Percentiles rank a stretch among this genome's conserved stretches.
These are phyloP conservation scores for Dynastes maya DNA, from an alignment of 2,888 invertebrate genomes.

Conservation along the genomic window DNA sequence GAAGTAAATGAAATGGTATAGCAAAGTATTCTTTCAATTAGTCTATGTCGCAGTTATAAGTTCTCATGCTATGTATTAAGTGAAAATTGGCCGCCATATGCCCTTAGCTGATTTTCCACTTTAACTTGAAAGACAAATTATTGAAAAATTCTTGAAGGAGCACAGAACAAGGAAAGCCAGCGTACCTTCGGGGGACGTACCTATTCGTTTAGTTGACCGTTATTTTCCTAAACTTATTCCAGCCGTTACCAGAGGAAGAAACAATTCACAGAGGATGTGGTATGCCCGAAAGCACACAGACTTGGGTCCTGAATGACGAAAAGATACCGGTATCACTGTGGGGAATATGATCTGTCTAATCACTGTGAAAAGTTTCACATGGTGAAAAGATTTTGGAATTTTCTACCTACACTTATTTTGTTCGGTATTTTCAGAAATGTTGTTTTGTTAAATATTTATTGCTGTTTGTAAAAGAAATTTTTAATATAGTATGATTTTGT, in stretches of 20 bases:
- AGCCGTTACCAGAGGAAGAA: conserved; percentile 9
- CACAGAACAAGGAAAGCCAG: neutral
- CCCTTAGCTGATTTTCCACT: conserved; percentile 49
- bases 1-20: too few species aligned
- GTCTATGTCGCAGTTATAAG: conserved; percentile 51
- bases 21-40: conserved; percentile 52
- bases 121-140: conserved; percentile 52
- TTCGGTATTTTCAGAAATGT: too few species aligned
- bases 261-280: conserved; percentile 18
- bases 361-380: too few species aligned
- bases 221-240: conserved; percentile 27
- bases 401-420: too few species aligned
- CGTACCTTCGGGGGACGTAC: neutral
- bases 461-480: too few species aligned
- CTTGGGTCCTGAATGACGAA: too few species aligned
- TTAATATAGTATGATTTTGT: too few species aligned
- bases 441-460: too few species aligned
- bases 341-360: too few species aligned
- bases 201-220: conserved; percentile 6
- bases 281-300: neutral
- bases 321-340: too few species aligned
- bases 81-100: conserved; percentile 39
- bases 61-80: conserved; percentile 49
- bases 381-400: too few species aligned
- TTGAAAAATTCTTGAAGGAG: conserved; percentile 10